Evolutionary conservation across 92 coral and sea anemone genomes (phyloP).

Genomic region (Umimayanthus kanabou): DNA sequence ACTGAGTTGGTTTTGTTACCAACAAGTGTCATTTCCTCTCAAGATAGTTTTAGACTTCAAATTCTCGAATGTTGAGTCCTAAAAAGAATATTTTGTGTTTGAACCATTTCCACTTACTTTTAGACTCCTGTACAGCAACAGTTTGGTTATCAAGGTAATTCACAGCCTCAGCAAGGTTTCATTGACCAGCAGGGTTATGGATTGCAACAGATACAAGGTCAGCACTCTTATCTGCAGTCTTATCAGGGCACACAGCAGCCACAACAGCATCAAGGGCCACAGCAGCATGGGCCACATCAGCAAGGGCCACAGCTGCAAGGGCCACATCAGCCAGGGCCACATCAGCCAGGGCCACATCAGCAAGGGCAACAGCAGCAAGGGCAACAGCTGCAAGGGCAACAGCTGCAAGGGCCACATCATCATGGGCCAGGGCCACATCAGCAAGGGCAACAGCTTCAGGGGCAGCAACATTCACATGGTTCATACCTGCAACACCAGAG

Average conservation of each 20-base stretch:
- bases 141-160: background rate
- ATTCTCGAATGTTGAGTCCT: background rate
- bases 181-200: slow-evolving; percentile 24
- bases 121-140: slow-evolving; percentile 14
- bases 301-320: background rate
- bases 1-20: too few species aligned
- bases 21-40: too few species aligned
- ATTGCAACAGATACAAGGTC: slow-evolving; percentile 10
- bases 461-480: slow-evolving; percentile 35
- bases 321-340: background rate
- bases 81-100: background rate
- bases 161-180: background rate
- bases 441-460: slow-evolving; percentile 7
- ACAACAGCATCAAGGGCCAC: background rate
- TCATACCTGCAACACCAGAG: slow-evolving; percentile 1
- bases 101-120: background rate
- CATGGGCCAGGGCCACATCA: slow-evolving; percentile 1
- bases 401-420: background rate
- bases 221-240: slow-evolving; percentile 2
- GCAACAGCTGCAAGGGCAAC: background rate
- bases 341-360: background rate
- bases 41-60: background rate
- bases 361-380: too few species aligned
- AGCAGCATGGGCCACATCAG: background rate
- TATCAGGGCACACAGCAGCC: slow-evolving; percentile 14